These are phyloP conservation scores for Megastigmus dorsalis DNA, from an alignment of 2,888 invertebrate species.

Conservation along the genomic window DNA sequence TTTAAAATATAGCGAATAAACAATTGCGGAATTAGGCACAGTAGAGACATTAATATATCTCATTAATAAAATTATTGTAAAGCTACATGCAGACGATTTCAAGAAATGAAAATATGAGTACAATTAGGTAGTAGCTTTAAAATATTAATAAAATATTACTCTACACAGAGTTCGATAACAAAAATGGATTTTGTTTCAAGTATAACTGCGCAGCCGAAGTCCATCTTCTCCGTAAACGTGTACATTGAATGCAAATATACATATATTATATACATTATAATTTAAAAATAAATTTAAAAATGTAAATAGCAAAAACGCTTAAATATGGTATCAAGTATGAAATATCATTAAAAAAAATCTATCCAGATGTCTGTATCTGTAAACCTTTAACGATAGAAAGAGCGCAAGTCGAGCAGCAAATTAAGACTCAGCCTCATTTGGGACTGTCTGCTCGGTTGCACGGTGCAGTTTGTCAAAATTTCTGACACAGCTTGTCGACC, in stretches of 20 bases:
- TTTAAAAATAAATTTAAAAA: neutral
- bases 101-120: neutral
- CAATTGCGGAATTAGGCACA: conserved; percentile 42
- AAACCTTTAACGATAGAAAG: too few relatives aligned
- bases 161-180: too few relatives aligned
- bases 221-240: neutral
- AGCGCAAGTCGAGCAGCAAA: conserved; percentile 3
- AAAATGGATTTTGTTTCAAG: neutral
- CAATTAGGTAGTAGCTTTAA: too few relatives aligned
- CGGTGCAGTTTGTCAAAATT: conserved; percentile 45
- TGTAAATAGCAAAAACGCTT: conserved; percentile 7
- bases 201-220: neutral
- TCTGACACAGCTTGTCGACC: conserved; percentile 68
- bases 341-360: conserved; percentile 6
- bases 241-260: neutral
- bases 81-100: conserved; percentile 39
- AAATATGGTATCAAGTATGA: neutral
- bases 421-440: neutral
- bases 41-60: conserved; percentile 26
- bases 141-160: too few relatives aligned
- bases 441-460: neutral
- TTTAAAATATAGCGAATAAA: conserved; percentile 29
- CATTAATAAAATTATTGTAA: conserved; percentile 21
- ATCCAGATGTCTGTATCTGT: conserved; percentile 29
- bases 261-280: neutral